Evolutionary conservation across 1,140 invertebrate species (phyloP).

Genomic region (Saccostrea glomerata): DNA sequence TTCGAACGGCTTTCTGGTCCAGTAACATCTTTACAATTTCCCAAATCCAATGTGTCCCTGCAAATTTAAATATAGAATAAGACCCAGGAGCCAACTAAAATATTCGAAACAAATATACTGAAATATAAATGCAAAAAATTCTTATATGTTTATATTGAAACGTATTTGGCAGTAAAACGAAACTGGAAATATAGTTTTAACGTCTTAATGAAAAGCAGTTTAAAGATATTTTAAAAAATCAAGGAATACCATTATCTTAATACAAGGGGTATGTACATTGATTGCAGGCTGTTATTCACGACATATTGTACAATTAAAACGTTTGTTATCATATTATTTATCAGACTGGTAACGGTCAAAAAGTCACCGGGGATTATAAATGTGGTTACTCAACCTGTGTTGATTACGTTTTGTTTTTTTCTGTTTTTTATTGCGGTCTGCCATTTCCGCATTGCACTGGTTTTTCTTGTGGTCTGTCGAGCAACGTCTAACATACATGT

Average conservation of each 20-base stretch:
- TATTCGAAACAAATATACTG: too few relatives aligned
- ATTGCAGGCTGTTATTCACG: background rate
- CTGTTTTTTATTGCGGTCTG: background rate
- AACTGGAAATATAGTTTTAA: too few relatives aligned
- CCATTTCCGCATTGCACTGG: background rate
- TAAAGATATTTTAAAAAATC: too few relatives aligned
- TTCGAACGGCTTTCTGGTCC: conserved; percentile 42
- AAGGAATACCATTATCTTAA: too few relatives aligned
- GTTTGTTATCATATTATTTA: background rate
- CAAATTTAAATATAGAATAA: background rate
- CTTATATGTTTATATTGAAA: too few relatives aligned
- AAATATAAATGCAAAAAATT: too few relatives aligned
- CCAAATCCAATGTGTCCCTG: conserved; percentile 69
- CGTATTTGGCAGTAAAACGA: too few relatives aligned
- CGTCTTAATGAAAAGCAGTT: too few relatives aligned
- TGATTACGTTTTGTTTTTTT: background rate
- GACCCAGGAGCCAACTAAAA: too few relatives aligned
- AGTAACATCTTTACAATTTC: conserved; percentile 62
- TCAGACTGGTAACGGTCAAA: background rate
- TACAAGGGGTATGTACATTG: too few relatives aligned
- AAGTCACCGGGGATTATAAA: background rate
- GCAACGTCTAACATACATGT: background rate
- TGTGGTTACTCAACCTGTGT: background rate
- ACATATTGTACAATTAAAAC: background rate
- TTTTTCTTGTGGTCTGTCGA: background rate